Conservation (phyloP, 2,797 vertebrate species). For the Acanthurus leucopareius region DNA sequence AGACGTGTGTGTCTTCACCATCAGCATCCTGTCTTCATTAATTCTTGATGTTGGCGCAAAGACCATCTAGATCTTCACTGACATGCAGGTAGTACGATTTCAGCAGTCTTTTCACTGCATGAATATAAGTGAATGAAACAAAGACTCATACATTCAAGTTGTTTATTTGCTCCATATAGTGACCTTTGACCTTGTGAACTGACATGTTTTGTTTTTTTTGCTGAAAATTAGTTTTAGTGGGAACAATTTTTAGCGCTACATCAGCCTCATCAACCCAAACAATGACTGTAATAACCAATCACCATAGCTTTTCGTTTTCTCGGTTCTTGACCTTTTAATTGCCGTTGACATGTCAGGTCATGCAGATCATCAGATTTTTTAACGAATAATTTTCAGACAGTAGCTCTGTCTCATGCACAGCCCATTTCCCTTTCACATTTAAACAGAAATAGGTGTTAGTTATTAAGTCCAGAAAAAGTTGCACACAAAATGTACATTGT, state of each 20-base stretch:
- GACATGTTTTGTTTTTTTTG: not conserved
- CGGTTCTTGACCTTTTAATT: not conserved
- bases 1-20: constrained; percentile 38
- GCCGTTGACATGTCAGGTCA: not conserved
- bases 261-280: too few relatives aligned
- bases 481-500: not conserved
- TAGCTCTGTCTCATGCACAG: not conserved
- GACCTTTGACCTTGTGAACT: not conserved
- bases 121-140: not conserved
- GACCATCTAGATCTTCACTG: constrained; percentile 1
- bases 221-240: not conserved
- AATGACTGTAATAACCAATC: not conserved
- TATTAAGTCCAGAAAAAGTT: not conserved
- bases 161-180: not conserved
- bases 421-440: not conserved
- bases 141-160: not conserved
- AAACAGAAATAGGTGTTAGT: not conserved
- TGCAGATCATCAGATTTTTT: not conserved
- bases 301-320: not conserved
- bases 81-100: constrained; percentile 1
- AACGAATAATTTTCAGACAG: too few relatives aligned
- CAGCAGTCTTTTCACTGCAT: constrained; percentile 6
- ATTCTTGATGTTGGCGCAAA: constrained; percentile 15
- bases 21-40: constrained; percentile 67
- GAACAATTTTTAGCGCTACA: not conserved